phyloP scores from a whole-genome alignment of 2,797 vertebrate genomes.

The Myotis daubentonii region DNA sequence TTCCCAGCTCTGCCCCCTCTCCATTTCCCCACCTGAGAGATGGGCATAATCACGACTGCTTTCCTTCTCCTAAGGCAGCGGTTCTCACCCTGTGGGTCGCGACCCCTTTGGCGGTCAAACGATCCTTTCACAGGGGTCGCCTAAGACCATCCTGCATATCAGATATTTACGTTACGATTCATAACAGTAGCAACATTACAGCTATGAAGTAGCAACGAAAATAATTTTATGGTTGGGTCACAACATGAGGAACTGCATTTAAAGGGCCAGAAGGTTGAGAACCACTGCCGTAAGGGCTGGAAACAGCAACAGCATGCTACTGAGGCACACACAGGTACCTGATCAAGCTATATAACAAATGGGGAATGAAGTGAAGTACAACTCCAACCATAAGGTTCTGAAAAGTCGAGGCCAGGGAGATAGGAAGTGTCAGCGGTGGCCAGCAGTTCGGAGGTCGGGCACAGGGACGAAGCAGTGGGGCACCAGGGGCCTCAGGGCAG shows the following conservation, averaged over 20 bases:
- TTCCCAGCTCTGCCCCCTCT: neutral
- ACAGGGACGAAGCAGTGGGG: accelerated
- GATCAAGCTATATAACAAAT: accelerated
- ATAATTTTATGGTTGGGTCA: too few species aligned
- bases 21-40: neutral
- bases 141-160: too few species aligned
- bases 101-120: too few species aligned
- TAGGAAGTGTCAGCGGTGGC: accelerated
- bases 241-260: too few species aligned
- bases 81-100: too few species aligned
- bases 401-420: accelerated
- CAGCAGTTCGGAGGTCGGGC: neutral
- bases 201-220: too few species aligned
- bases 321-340: accelerated
- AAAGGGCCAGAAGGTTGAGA: too few species aligned
- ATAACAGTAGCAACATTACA: too few species aligned
- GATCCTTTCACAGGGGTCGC: too few species aligned
- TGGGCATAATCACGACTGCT: neutral
- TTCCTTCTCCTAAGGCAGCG: neutral
- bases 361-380: accelerated
- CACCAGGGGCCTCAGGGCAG: neutral
- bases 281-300: neutral
- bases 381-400: neutral
- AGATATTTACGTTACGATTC: too few species aligned
- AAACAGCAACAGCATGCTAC: accelerated